These are phyloP conservation scores for Melieria omissa DNA, from an alignment of 2,888 invertebrate species.

Conservation along the genomic window DNA sequence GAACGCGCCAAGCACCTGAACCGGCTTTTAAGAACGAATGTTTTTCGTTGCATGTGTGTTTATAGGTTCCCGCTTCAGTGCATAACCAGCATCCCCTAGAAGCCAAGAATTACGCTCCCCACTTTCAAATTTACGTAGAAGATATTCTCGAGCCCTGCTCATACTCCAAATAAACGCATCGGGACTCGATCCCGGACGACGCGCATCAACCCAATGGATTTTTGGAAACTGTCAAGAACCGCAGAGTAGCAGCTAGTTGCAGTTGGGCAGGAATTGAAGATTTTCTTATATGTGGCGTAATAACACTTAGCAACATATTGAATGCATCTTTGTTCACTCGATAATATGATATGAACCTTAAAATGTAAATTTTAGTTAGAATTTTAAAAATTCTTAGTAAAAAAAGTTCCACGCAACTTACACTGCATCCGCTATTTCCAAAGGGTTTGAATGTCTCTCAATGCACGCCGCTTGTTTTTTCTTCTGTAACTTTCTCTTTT, in stretches of 20 bases:
- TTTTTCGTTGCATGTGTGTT: neutral
- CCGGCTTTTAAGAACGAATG: neutral
- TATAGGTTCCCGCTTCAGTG: neutral
- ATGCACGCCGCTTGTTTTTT: neutral
- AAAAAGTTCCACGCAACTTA: neutral
- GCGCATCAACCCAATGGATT: neutral
- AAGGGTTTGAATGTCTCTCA: neutral
- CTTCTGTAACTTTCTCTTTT: neutral
- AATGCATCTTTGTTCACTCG: too few species aligned
- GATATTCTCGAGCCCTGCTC: conserved; percentile 16
- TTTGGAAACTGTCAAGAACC: conserved; percentile 2
- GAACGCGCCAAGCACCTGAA: neutral
- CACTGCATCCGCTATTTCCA: neutral
- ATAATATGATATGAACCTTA: too few species aligned
- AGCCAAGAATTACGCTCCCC: conserved; percentile 25
- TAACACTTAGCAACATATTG: neutral
- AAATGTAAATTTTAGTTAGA: too few species aligned
- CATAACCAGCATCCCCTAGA: conserved; percentile 36
- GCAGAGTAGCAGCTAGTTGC: neutral
- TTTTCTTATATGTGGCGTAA: neutral
- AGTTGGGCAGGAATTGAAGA: neutral
- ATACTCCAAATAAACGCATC: conserved; percentile 31
- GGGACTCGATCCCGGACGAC: conserved; percentile 12
- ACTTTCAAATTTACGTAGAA: conserved; percentile 12
- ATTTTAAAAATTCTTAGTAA: neutral